Conservation (phyloP, 1,140 invertebrate genomes). For the Whitmania pigra region DNA sequence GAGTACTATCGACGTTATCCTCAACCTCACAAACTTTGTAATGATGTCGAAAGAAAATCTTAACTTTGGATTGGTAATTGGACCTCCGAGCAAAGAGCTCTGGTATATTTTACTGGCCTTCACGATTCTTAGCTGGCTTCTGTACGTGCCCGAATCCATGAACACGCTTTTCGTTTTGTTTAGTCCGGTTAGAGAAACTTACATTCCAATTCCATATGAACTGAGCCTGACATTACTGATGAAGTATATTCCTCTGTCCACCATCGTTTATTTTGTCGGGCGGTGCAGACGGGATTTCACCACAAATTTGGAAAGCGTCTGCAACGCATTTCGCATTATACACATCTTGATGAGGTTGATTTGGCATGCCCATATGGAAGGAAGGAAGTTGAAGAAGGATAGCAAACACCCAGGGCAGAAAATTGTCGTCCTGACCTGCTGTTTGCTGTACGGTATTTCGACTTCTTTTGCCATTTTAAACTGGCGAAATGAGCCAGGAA, state of each 20-base stretch:
- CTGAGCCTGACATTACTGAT: constrained; percentile 17
- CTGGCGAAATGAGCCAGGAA: constrained; percentile 15
- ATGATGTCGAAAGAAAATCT: constrained; percentile 8
- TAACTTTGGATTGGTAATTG: constrained; percentile 20
- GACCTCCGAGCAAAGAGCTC: constrained; percentile 13
- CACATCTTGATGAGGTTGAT: constrained; percentile 21
- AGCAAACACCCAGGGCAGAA: constrained; percentile 17
- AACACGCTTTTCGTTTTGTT: constrained; percentile 21
- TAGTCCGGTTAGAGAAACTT: constrained; percentile 4
- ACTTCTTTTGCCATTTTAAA: constrained; percentile 20
- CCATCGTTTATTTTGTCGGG: constrained; percentile 20
- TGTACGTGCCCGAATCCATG: constrained; percentile 17
- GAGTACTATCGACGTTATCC: constrained; percentile 24
- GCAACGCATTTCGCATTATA: constrained; percentile 14
- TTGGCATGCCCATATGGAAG: constrained; percentile 25
- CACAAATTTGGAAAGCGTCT: constrained; percentile 13
- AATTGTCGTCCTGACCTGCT: constrained; percentile 12
- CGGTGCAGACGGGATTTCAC: constrained; percentile 16
- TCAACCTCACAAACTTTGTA: constrained; percentile 26
- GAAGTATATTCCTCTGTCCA: constrained; percentile 21
- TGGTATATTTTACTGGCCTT: constrained; percentile 18
- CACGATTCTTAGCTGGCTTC: constrained; percentile 14
- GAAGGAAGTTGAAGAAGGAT: constrained; percentile 17
- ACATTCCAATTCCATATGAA: constrained; percentile 18
- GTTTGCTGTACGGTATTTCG: constrained; percentile 13